A percentile compares a stretch with the other conserved stretches of the same genome.
phyloP scores from a whole-genome alignment of 2,797 vertebrate species.

The Poecile montanus region DNA sequence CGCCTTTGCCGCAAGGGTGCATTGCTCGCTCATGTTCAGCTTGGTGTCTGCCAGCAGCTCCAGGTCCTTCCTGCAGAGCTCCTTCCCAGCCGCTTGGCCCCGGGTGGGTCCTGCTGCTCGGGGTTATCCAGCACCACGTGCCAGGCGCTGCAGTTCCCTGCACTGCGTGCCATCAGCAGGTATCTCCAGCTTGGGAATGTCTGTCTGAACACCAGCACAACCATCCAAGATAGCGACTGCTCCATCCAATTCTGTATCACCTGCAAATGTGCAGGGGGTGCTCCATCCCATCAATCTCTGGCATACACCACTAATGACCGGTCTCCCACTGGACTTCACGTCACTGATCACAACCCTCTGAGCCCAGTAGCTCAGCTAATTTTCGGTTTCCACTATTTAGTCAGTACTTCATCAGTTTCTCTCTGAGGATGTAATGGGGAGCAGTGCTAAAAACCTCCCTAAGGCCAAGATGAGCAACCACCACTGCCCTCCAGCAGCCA shows the following conservation, averaged over 20 bases:
- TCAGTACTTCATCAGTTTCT: background rate
- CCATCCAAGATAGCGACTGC: accelerated
- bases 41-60: background rate
- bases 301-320: background rate
- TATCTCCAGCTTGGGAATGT: background rate
- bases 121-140: background rate
- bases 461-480: background rate
- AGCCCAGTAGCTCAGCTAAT: background rate
- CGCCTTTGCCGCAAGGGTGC: background rate
- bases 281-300: background rate
- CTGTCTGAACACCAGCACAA: background rate
- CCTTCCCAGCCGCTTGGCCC: accelerated
- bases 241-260: background rate
- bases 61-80: background rate
- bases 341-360: background rate
- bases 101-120: accelerated
- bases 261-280: background rate
- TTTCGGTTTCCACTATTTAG: background rate
- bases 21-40: background rate
- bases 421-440: background rate
- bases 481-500: background rate
- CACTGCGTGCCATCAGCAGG: accelerated
- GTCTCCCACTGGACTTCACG: background rate
- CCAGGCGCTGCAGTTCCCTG: background rate
- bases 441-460: background rate